These are phyloP conservation scores for Macquaria australasica DNA, from an alignment of 2,113 vertebrate species.

Conservation along the genomic window DNA sequence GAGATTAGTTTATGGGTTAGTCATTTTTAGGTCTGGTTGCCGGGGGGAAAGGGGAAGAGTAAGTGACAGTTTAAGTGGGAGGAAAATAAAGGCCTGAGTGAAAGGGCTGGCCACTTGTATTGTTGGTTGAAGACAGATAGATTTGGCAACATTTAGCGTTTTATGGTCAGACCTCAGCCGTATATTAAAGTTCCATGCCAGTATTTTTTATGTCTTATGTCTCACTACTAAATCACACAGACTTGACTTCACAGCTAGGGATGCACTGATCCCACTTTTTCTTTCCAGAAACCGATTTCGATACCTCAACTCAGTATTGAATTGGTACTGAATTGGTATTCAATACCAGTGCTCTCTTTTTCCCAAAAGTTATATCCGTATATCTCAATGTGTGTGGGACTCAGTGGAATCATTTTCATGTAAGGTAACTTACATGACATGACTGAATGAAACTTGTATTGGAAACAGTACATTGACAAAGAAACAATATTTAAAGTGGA, in stretches of 20 bases:
- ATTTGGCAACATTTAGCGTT: neutral
- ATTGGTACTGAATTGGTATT: too few species aligned
- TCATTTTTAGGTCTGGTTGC: slow-evolving; percentile 25
- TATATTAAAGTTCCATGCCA: neutral
- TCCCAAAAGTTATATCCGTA: neutral
- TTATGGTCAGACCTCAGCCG: neutral
- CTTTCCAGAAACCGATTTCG: neutral
- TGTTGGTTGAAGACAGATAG: neutral
- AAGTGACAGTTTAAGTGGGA: neutral
- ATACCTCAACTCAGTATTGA: neutral
- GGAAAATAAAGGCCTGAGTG: neutral
- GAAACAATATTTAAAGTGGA: neutral
- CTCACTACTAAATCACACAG: too few species aligned
- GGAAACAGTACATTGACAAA: neutral
- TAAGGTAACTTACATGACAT: neutral
- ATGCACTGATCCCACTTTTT: too few species aligned
- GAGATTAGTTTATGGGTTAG: neutral
- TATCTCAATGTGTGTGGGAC: too few species aligned
- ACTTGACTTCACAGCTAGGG: too few species aligned
- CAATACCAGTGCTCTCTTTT: neutral
- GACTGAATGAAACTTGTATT: neutral
- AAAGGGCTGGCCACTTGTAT: neutral
- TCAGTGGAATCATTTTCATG: neutral
- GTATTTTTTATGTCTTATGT: too few species aligned
- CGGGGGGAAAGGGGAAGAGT: neutral